phyloP scores from a whole-genome alignment of 2,113 vertebrate species.

The Physeter macrocephalus region DNA sequence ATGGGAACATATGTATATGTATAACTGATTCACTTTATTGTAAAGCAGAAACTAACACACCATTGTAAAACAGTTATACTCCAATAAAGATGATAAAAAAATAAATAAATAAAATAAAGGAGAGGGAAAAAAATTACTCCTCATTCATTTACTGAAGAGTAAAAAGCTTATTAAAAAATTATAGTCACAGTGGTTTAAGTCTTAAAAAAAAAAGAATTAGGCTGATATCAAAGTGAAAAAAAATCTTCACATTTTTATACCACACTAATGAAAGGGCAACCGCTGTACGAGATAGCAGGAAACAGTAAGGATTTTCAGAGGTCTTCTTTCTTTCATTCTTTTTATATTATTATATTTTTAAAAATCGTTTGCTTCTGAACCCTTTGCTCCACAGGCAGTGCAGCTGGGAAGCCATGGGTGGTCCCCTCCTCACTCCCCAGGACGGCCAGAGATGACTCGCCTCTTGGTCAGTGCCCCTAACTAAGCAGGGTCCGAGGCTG shows the following conservation, averaged over 20 bases:
- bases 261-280: slow-evolving; percentile 29
- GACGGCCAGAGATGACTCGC: not conserved
- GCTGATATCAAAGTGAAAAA: slow-evolving; percentile 1
- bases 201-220: not conserved
- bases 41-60: no score
- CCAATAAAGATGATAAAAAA: no score
- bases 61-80: no score
- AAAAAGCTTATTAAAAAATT: no score
- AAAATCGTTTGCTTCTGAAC: slow-evolving; percentile 43
- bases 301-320: slow-evolving; percentile 54
- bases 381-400: slow-evolving; percentile 24
- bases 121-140: no score
- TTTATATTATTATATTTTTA: slow-evolving; percentile 39
- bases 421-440: not conserved
- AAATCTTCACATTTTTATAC: slow-evolving; percentile 23
- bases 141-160: no score
- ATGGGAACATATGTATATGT: no score
- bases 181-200: no score
- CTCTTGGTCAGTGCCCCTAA: slow-evolving; percentile 40
- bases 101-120: no score
- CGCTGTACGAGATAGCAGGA: slow-evolving; percentile 12
- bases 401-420: slow-evolving; percentile 37
- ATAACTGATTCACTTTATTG: no score
- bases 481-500: slow-evolving; percentile 11
- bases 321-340: slow-evolving; percentile 21